Percentiles rank a stretch among this genome's conserved stretches.
Conservation (phyloP, 1,140 invertebrate species). For the Archivesica marissinica region DNA sequence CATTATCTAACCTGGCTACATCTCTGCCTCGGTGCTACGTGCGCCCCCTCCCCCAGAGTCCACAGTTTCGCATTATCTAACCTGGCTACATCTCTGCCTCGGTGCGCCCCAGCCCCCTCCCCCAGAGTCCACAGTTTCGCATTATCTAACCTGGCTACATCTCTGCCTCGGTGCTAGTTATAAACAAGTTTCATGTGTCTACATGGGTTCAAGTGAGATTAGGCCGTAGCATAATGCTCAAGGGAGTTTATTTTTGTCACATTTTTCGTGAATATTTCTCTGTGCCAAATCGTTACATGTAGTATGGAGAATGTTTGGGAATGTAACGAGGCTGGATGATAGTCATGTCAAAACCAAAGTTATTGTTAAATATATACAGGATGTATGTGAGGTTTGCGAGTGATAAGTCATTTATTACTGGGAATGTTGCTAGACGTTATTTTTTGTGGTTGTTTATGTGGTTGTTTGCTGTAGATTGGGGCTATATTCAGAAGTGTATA, state of each 20-base stretch:
- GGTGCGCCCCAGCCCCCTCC: no score
- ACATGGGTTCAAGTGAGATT: conserved; percentile 17
- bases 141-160: no score
- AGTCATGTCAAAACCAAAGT: conserved; percentile 11
- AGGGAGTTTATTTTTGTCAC: conserved; percentile 17
- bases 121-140: not conserved
- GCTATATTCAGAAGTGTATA: no score
- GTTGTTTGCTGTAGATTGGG: not conserved
- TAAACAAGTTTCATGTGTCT: conserved; percentile 6
- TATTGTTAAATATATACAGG: no score
- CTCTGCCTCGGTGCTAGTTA: not conserved
- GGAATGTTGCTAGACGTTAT: conserved; percentile 15
- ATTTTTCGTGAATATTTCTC: conserved; percentile 22
- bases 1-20: no score
- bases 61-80: no score
- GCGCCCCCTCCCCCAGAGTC: not conserved
- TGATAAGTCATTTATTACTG: not conserved
- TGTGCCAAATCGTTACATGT: conserved; percentile 39
- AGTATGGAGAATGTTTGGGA: not conserved
- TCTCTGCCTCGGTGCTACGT: no score
- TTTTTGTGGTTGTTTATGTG: conserved; percentile 30
- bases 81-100: no score
- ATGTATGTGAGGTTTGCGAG: not conserved
- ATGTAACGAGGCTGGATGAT: not conserved
- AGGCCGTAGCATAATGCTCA: conserved; percentile 26